These are phyloP conservation scores for Manduca sexta DNA, from an alignment of 1,140 invertebrate species.

Conservation along the genomic window DNA sequence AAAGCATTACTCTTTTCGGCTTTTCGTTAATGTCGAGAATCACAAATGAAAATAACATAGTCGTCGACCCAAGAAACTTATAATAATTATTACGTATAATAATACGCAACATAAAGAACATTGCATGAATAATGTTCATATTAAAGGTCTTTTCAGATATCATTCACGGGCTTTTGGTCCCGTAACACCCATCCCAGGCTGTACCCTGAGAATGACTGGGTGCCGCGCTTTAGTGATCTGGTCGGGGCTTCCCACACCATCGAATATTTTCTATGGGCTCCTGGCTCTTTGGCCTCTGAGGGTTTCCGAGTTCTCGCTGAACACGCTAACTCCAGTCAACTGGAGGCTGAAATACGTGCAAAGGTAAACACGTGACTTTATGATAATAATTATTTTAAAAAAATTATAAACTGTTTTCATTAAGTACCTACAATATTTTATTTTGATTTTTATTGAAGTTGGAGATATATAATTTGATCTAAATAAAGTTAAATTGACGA, in stretches of 20 bases:
- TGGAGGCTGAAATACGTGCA: slow-evolving; percentile 50
- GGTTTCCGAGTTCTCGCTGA: slow-evolving; percentile 49
- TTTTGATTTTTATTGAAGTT: too few relatives aligned
- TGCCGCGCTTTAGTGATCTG: slow-evolving; percentile 46
- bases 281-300: slow-evolving; percentile 36
- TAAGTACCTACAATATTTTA: too few relatives aligned
- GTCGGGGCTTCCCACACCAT: slow-evolving; percentile 49
- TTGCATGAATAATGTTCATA: not conserved
- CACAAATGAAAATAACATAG: too few relatives aligned
- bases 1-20: too few relatives aligned
- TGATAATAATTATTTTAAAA: too few relatives aligned
- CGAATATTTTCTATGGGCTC: slow-evolving; percentile 44
- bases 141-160: slow-evolving; percentile 24
- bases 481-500: too few relatives aligned
- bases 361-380: slow-evolving; percentile 28
- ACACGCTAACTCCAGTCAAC: slow-evolving; percentile 45
- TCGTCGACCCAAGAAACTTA: too few relatives aligned
- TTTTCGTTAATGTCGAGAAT: too few relatives aligned
- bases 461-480: too few relatives aligned
- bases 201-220: slow-evolving; percentile 59
- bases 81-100: too few relatives aligned
- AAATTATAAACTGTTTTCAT: too few relatives aligned
- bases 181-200: slow-evolving; percentile 51
- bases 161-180: slow-evolving; percentile 58
- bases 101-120: too few relatives aligned